Evolutionary conservation across 2,113 vertebrate genomes (phyloP).

Genomic region (Hydrochoerus hydrochaeris): DNA sequence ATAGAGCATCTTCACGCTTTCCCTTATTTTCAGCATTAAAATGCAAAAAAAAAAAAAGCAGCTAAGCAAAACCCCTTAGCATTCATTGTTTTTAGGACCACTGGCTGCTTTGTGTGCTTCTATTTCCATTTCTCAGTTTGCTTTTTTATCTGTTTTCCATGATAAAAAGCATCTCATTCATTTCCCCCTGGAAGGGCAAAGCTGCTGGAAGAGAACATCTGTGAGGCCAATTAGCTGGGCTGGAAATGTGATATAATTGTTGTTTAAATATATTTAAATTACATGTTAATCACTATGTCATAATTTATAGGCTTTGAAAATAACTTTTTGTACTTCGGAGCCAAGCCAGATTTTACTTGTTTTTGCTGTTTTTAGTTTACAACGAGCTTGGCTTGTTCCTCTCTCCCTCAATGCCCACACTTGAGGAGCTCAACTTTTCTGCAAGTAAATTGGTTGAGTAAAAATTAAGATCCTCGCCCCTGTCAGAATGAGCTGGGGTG

Average conservation of each 20-base stretch:
- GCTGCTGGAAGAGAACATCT: conserved; percentile 80
- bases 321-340: conserved; percentile 80
- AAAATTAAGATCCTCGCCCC: conserved; percentile 74
- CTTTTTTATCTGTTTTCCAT: conserved; percentile 67
- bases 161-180: conserved; percentile 75
- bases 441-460: conserved; percentile 70
- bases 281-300: conserved; percentile 84
- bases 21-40: conserved; percentile 73
- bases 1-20: conserved; percentile 59
- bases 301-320: conserved; percentile 83
- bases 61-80: conserved; percentile 65
- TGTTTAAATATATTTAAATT: conserved; percentile 85
- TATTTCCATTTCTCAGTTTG: conserved; percentile 57
- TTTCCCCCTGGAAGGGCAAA: conserved; percentile 72
- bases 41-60: conserved; percentile 56
- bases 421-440: conserved; percentile 70
- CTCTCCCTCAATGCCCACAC: background rate
- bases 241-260: conserved; percentile 83
- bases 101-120: conserved; percentile 68
- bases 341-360: conserved; percentile 71
- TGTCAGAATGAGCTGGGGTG: conserved; percentile 62
- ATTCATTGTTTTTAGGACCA: conserved; percentile 66
- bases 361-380: conserved; percentile 70
- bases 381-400: conserved; percentile 41
- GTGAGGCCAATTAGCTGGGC: conserved; percentile 79